Percentiles rank a stretch among this genome's conserved stretches.
phyloP scores from a whole-genome alignment of 2,888 invertebrate species.

The Polymixis lichenea region DNA sequence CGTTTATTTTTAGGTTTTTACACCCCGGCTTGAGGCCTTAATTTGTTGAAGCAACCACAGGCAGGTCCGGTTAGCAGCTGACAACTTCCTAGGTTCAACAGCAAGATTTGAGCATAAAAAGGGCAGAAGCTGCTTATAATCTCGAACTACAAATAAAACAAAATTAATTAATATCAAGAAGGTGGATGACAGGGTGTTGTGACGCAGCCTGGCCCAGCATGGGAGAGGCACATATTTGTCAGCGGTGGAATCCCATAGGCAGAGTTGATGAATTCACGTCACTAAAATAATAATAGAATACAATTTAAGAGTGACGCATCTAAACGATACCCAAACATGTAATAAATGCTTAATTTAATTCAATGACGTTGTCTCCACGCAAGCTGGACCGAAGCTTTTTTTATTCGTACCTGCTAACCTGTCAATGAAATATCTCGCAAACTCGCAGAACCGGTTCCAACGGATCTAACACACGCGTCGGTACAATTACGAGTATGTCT shows the following conservation, averaged over 20 bases:
- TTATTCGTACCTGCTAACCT: constrained; percentile 9
- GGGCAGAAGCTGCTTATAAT: neutral
- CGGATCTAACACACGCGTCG: constrained; percentile 15
- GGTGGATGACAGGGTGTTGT: too few relatives aligned
- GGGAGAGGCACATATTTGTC: too few relatives aligned
- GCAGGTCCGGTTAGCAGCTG: too few relatives aligned
- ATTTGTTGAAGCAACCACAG: too few relatives aligned
- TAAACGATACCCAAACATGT: constrained; percentile 9
- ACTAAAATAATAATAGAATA: neutral
- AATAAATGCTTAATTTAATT: neutral
- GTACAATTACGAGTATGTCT: neutral
- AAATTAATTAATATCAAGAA: neutral
- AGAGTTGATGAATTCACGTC: too few relatives aligned
- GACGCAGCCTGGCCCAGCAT: too few relatives aligned
- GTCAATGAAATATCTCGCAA: constrained; percentile 3
- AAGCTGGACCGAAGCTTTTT: neutral
- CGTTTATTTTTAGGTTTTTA: too few relatives aligned
- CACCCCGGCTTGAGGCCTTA: too few relatives aligned
- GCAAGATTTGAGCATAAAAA: too few relatives aligned
- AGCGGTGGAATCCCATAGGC: too few relatives aligned
- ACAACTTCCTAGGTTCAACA: too few relatives aligned
- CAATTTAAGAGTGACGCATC: constrained; percentile 24
- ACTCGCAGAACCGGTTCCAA: constrained; percentile 24
- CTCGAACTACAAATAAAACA: neutral
- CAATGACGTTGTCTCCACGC: constrained; percentile 31